Conservation (phyloP, 2,888 invertebrate species). For the Escarpia spicata region DNA sequence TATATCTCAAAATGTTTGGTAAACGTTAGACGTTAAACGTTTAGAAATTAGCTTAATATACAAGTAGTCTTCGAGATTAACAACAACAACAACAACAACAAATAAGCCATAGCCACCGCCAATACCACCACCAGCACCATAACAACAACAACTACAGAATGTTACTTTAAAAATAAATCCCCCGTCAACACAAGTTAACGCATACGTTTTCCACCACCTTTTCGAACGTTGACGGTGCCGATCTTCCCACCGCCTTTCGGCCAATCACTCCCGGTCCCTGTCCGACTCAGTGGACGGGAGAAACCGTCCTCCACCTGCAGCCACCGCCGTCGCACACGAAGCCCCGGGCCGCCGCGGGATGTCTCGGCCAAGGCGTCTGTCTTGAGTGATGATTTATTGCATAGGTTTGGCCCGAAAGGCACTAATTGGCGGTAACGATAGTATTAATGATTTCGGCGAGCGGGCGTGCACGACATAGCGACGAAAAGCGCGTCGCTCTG, state of each 20-base stretch:
- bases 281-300: neutral
- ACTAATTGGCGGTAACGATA: conserved; percentile 16
- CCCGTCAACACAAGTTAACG: too few relatives aligned
- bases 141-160: too few relatives aligned
- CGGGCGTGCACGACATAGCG: neutral
- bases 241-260: neutral
- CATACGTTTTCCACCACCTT: neutral
- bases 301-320: neutral
- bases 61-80: neutral
- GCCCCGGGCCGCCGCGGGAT: neutral
- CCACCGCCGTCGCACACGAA: neutral
- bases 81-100: neutral
- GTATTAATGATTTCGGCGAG: conserved; percentile 16
- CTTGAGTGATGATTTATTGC: conserved; percentile 12
- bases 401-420: neutral
- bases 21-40: neutral
- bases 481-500: conserved; percentile 5
- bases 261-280: neutral
- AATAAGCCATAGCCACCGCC: neutral
- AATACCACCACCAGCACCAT: too few relatives aligned
- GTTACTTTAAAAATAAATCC: too few relatives aligned
- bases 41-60: neutral
- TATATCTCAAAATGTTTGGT: neutral
- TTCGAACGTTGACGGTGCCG: neutral
- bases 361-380: neutral